These are phyloP conservation scores for Muschampia plurimacula DNA, from an alignment of 2,888 invertebrate species.

Conservation along the genomic window DNA sequence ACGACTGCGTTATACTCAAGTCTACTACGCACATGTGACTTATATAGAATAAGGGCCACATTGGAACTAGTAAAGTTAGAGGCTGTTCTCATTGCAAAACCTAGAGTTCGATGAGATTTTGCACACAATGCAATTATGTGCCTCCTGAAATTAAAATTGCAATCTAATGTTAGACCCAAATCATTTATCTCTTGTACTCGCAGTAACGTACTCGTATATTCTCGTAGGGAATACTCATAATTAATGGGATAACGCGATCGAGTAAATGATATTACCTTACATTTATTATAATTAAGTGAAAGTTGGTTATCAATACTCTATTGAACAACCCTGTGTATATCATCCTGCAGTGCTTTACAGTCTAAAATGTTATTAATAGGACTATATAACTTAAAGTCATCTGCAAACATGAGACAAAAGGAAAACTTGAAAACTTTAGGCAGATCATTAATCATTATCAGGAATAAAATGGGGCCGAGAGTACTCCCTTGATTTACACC, in stretches of 20 bases:
- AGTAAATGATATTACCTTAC: neutral
- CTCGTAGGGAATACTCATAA: neutral
- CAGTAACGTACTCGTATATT: neutral
- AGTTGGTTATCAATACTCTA: neutral
- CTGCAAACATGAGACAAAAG: neutral
- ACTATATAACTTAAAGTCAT: neutral
- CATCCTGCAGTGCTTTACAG: neutral
- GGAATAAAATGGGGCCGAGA: neutral
- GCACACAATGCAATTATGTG: neutral
- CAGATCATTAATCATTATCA: conserved; percentile 1
- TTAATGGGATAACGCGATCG: neutral
- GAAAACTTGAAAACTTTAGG: neutral
- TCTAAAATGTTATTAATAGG: neutral
- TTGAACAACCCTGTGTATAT: neutral
- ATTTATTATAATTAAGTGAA: neutral
- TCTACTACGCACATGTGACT: neutral
- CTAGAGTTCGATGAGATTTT: neutral
- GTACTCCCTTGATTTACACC: no score
- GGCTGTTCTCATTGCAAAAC: conserved; percentile 1
- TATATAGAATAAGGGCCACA: neutral
- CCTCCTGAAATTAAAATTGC: neutral
- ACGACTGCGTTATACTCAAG: conserved; percentile 2
- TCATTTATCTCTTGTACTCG: neutral
- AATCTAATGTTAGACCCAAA: neutral
- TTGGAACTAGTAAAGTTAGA: neutral